These are phyloP conservation scores for Anguilla megastoma DNA, from an alignment of 2,797 vertebrate species.

Conservation along the genomic window DNA sequence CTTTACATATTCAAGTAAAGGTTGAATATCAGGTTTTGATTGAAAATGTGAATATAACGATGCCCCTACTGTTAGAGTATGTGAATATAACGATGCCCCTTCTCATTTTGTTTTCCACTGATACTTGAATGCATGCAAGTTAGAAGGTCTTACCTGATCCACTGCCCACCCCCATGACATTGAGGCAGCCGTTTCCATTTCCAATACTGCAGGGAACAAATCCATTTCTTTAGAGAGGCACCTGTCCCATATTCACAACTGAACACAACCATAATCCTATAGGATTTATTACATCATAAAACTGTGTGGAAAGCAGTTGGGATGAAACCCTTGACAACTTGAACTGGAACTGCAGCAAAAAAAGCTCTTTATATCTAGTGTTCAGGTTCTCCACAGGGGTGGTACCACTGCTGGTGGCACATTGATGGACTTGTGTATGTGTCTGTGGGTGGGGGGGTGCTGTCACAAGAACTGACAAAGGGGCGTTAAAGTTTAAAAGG, in stretches of 20 bases:
- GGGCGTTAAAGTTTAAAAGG: too few relatives aligned
- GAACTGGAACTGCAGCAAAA: background rate
- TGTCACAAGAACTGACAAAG: too few relatives aligned
- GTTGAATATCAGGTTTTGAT: background rate
- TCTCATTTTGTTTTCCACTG: background rate
- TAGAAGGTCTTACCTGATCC: constrained; percentile 68
- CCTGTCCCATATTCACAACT: background rate
- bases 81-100: background rate
- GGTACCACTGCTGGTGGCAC: too few relatives aligned
- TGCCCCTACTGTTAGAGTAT: background rate
- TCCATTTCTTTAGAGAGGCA: background rate
- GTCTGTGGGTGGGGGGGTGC: too few relatives aligned
- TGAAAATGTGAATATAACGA: background rate
- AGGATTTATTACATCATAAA: background rate
- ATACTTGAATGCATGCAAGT: background rate
- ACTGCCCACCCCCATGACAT: constrained; percentile 71
- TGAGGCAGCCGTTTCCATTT: constrained; percentile 65
- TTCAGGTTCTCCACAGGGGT: too few relatives aligned
- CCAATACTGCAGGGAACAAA: constrained; percentile 63
- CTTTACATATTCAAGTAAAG: background rate
- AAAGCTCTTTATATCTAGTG: background rate
- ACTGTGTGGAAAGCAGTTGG: background rate
- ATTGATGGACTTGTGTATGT: too few relatives aligned
- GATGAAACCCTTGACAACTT: background rate
- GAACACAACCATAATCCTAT: background rate